phyloP scores from a whole-genome alignment of 2,797 vertebrate species.

The Staurois parvus region DNA sequence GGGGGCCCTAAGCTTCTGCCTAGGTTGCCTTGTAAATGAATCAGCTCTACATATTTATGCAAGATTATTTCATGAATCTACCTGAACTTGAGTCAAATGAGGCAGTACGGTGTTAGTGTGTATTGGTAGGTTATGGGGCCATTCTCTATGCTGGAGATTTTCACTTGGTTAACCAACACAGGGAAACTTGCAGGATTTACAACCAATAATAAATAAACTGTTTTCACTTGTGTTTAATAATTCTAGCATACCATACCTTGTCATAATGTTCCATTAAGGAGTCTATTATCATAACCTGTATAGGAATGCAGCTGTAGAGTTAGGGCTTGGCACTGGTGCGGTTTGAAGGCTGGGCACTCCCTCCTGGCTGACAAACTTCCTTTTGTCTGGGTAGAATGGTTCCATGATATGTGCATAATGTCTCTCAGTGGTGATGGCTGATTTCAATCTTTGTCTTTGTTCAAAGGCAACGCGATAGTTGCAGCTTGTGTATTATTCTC shows the following conservation, averaged over 20 bases:
- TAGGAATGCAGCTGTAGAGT: slow-evolving; percentile 7
- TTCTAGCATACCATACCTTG: neutral
- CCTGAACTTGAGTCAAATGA: neutral
- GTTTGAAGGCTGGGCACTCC: slow-evolving; percentile 16
- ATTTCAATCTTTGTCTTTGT: neutral
- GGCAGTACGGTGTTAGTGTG: neutral
- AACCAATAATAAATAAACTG: neutral
- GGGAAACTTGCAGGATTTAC: neutral
- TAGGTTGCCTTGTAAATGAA: too few species aligned
- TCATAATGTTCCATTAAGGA: neutral
- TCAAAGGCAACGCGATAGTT: neutral
- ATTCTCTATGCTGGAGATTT: neutral
- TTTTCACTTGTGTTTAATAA: neutral
- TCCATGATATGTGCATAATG: neutral
- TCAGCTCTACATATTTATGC: too few species aligned
- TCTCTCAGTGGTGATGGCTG: neutral
- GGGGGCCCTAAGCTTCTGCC: too few species aligned
- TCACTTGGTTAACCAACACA: slow-evolving; percentile 1
- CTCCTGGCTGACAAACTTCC: slow-evolving; percentile 10
- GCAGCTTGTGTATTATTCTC: too few species aligned
- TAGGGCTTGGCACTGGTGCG: slow-evolving; percentile 5
- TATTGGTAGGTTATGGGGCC: neutral
- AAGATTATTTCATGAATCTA: too few species aligned
- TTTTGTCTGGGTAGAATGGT: slow-evolving; percentile 13
- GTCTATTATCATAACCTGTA: slow-evolving; percentile 1